Base-by-base conservation (phyloP, 2,113 vertebrate genomes). In the Raja brachyura region DNA sequence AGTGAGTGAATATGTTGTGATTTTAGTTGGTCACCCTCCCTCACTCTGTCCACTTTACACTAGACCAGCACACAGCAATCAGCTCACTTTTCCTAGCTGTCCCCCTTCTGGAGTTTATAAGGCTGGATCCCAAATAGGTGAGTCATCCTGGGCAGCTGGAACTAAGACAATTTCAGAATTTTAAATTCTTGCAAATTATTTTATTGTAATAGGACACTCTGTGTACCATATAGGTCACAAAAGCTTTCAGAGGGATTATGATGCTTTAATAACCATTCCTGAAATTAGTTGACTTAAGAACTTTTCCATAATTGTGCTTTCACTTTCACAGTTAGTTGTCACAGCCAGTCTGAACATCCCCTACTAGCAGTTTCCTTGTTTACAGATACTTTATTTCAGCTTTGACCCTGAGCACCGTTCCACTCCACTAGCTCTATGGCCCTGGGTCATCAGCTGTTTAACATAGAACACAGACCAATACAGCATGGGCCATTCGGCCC, bases 171-270 rank as follows among this genome's bases (percentile, higher is more conserved):
- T 16, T 18, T 81, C 78, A 54, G 78, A 39, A 48, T 81, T 54
- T 39, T 39, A 81, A 81, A 39, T 54, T 54, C 4, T 54, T 81
- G 14, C 78, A 48, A 81, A 81, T 81, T 6, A 81, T 81, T 81
- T 54, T 11, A 48, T 54, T 8, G 78, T 39, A 81, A 81, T 16
- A 81, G 54, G 78, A 81, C 31, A 66, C 63, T 39, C 31, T 70
- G 20, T 70, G n/a, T 90, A 90, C 10, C 83, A n/a, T n/a, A 90
- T 70, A 90, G 63, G 9, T 90, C n/a, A 90, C 61, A 90, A 68
- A 39, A 7, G 31, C 7, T 70, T 90, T 3, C 13, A 6, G n/a
- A 39, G 68, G 31, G 68, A 68, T 5, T 22, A 48, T 14, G 39
- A 63, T 66, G 20, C 28, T 73, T 25, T 70, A 70, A 70, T 70